Evolutionary conservation across 2,797 vertebrate genomes (phyloP).

Genomic region (Euphonia xanthogaster): DNA sequence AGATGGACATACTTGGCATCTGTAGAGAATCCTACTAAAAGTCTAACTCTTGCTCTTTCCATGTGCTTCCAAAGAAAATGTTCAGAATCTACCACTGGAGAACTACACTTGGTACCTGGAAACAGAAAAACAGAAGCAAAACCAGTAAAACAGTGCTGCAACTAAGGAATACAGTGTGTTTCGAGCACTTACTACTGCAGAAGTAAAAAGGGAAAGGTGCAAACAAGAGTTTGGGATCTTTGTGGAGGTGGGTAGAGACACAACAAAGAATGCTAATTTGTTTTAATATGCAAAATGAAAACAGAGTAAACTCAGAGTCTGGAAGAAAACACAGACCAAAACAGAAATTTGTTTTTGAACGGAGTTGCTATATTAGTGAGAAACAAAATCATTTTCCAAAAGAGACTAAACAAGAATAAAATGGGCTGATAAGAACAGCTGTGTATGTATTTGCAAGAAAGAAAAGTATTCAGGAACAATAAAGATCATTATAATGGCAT

Average conservation of each 20-base stretch:
- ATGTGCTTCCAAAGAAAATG: neutral
- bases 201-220: neutral
- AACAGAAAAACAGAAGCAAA: neutral
- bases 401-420: neutral
- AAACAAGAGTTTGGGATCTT: neutral
- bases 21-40: neutral
- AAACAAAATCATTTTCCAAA: neutral
- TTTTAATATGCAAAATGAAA: neutral
- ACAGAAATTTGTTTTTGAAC: neutral
- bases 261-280: neutral
- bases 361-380: neutral
- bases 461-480: neutral
- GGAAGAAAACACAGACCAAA: neutral
- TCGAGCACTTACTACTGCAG: neutral
- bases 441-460: neutral
- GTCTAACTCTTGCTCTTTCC: neutral
- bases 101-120: neutral
- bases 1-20: neutral
- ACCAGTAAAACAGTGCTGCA: neutral
- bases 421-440: neutral
- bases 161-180: neutral
- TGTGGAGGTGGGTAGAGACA: neutral
- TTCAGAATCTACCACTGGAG: neutral
- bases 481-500: neutral
- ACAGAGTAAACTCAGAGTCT: neutral